Evolutionary conservation across 2,888 invertebrate species (phyloP).

Genomic region (Cylloceria caligata): DNA sequence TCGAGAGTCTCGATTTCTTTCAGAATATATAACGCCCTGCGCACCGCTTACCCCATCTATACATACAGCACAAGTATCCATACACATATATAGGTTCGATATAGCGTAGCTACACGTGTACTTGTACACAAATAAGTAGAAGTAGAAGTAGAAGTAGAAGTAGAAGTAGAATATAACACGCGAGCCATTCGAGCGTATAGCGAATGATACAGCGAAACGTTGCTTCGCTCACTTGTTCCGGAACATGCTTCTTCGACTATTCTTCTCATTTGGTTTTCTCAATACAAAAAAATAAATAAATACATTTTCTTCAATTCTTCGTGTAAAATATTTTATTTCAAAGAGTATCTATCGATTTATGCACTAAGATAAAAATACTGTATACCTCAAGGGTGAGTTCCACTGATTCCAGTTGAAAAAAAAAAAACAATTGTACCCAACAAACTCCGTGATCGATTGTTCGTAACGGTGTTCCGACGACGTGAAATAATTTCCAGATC

Average conservation of each 20-base stretch:
- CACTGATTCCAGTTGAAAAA: too few species aligned
- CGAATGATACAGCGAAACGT: constrained; percentile 13
- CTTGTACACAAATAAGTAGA: constrained; percentile 1
- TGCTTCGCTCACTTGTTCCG: constrained; percentile 5
- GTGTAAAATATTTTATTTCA: too few species aligned
- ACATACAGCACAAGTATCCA: not conserved
- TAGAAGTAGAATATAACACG: constrained; percentile 31
- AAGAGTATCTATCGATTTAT: too few species aligned
- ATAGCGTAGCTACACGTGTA: not conserved
- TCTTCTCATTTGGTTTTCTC: not conserved
- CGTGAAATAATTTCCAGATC: too few species aligned
- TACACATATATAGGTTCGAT: not conserved
- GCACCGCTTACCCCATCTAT: constrained; percentile 18
- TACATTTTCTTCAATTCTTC: too few species aligned
- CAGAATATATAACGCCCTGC: constrained; percentile 64
- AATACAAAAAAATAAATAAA: constrained; percentile 1
- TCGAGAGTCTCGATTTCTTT: constrained; percentile 67
- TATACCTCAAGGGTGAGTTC: too few species aligned
- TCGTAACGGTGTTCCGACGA: too few species aligned
- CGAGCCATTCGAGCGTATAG: constrained; percentile 21
- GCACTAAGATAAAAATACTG: too few species aligned
- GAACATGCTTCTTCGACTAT: not conserved
- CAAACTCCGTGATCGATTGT: too few species aligned
- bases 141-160: constrained; percentile 25
- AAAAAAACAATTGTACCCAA: too few species aligned